These are phyloP conservation scores for Bombus terrestris DNA, from an alignment of 1,140 invertebrate genomes.

Conservation along the genomic window DNA sequence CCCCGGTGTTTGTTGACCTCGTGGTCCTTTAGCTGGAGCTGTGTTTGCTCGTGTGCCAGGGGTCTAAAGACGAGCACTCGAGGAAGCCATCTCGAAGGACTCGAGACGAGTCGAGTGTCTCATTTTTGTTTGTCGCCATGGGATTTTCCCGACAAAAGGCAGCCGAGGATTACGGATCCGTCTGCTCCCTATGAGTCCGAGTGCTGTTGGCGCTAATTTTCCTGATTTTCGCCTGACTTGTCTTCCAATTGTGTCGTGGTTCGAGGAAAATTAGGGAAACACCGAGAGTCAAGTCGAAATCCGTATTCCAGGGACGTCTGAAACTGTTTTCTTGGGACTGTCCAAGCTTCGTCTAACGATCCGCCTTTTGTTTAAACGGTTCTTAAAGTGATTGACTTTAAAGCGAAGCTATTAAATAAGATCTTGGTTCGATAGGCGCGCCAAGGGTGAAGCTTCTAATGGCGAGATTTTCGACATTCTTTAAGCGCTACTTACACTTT, in stretches of 20 bases:
- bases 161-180: slow-evolving; percentile 21
- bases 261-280: slow-evolving; percentile 29
- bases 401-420: too few species aligned
- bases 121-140: slow-evolving; percentile 67
- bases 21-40: not conserved
- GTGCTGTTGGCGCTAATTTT: slow-evolving; percentile 64
- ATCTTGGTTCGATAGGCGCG: too few species aligned
- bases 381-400: too few species aligned
- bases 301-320: too few species aligned
- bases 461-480: too few species aligned
- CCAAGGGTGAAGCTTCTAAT: too few species aligned
- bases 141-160: slow-evolving; percentile 65
- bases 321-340: not conserved
- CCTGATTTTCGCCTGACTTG: slow-evolving; percentile 18
- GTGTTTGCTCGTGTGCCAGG: slow-evolving; percentile 63
- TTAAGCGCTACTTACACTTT: too few species aligned
- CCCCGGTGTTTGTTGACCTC: not conserved
- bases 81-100: slow-evolving; percentile 61
- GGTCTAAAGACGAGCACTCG: slow-evolving; percentile 48
- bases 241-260: too few species aligned
- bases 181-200: not conserved
- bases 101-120: slow-evolving; percentile 57
- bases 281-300: slow-evolving; percentile 20
- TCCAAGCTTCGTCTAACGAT: not conserved
- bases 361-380: not conserved